Percentiles rank a stretch among this genome's conserved stretches.
Conservation (phyloP, 2,888 invertebrate species). For the Acleris sparsana region DNA sequence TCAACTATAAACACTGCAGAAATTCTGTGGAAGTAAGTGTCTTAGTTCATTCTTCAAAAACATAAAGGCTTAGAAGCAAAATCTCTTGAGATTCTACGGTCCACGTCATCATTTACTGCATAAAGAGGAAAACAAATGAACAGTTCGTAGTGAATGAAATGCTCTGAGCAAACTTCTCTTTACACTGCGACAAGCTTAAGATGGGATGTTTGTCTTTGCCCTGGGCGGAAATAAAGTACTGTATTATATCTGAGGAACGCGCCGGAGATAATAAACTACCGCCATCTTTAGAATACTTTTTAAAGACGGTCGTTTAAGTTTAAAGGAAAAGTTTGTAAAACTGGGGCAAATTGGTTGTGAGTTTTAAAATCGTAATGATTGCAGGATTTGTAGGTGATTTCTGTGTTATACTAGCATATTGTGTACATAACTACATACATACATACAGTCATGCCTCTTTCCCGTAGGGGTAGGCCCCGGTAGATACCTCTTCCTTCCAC, state of each 20-base stretch:
- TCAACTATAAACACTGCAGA: neutral
- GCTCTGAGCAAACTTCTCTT: conserved; percentile 27
- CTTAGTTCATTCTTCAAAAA: too few relatives aligned
- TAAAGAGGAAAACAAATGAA: conserved; percentile 12
- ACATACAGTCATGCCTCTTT: too few relatives aligned
- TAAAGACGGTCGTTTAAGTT: neutral
- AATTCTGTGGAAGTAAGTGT: too few relatives aligned
- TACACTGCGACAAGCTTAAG: conserved; percentile 24
- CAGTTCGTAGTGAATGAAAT: conserved; percentile 25
- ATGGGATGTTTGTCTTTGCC: conserved; percentile 23
- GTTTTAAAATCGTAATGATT: too few relatives aligned
- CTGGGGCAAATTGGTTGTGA: too few relatives aligned
- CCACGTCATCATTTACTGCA: conserved; percentile 8
- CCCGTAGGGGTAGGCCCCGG: too few relatives aligned
- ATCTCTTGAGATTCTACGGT: neutral
- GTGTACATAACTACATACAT: too few relatives aligned
- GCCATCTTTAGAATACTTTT: neutral
- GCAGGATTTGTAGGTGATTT: too few relatives aligned
- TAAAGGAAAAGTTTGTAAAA: too few relatives aligned
- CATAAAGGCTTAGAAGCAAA: neutral
- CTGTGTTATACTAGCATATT: too few relatives aligned
- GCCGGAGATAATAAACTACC: conserved; percentile 6
- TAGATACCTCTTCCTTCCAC: too few relatives aligned
- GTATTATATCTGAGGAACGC: conserved; percentile 17
- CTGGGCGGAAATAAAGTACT: conserved; percentile 27